phyloP scores from a whole-genome alignment of 2,797 vertebrate species.

The Borostomias antarcticus region DNA sequence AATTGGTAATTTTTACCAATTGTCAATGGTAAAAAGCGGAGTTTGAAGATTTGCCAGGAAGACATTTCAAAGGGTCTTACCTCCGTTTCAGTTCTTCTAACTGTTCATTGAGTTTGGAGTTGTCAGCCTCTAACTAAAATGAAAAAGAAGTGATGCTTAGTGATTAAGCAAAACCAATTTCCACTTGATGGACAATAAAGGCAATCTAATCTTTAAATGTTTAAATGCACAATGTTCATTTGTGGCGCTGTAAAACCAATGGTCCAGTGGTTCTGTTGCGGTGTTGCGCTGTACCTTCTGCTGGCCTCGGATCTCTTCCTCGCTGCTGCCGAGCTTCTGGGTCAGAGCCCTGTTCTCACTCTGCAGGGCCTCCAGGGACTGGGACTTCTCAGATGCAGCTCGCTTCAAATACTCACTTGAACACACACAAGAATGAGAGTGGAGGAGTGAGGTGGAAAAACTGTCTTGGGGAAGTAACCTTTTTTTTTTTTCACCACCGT shows the following conservation, averaged over 20 bases:
- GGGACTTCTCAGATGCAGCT: constrained; percentile 78
- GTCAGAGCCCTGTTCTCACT: constrained; percentile 88
- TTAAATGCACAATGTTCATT: constrained; percentile 11
- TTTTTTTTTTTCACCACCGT: too few species aligned
- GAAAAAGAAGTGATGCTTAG: not conserved
- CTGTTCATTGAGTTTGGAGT: constrained; percentile 87
- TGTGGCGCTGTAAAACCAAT: not conserved
- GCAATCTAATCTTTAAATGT: not conserved
- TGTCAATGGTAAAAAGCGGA: too few species aligned
- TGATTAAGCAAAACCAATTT: not conserved
- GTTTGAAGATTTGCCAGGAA: not conserved
- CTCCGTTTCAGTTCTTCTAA: constrained; percentile 92
- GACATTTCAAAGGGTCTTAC: constrained; percentile 67
- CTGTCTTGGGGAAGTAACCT: not conserved
- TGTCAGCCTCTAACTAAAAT: constrained; percentile 87
- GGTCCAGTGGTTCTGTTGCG: not conserved
- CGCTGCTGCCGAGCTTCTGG: constrained; percentile 80
- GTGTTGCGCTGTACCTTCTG: constrained; percentile 61
- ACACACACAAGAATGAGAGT: constrained; percentile 55
- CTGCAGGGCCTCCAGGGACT: constrained; percentile 82
- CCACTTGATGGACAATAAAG: too few species aligned
- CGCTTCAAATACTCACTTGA: constrained; percentile 88
- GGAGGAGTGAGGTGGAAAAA: not conserved
- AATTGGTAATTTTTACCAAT: too few species aligned
- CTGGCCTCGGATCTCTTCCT: constrained; percentile 78